phyloP scores from a whole-genome alignment of 2,888 invertebrate species.

The Aphidoletes aphidimyza region DNA sequence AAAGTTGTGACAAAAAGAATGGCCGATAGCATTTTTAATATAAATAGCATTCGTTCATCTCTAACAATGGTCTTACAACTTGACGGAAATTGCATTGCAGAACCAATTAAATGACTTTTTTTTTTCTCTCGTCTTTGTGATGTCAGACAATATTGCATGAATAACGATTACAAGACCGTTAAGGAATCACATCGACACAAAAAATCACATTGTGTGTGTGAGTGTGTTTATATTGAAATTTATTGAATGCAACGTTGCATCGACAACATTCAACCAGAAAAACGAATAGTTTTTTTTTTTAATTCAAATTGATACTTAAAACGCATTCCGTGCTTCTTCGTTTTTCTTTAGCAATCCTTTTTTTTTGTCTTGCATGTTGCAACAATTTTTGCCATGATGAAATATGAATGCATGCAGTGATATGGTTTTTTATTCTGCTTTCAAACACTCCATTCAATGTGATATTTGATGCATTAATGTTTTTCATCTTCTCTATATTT shows the following conservation, averaged over 20 bases:
- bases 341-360: too few relatives aligned
- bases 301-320: neutral
- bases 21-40: constrained; percentile 25
- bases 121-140: neutral
- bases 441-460: neutral
- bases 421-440: neutral
- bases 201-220: neutral
- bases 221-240: too few relatives aligned
- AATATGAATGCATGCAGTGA: constrained; percentile 14
- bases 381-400: neutral
- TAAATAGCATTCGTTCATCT: neutral
- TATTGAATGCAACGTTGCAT: neutral
- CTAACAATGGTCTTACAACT: neutral
- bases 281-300: neutral
- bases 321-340: neutral
- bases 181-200: neutral
- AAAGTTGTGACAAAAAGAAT: neutral
- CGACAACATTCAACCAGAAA: neutral
- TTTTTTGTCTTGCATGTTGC: too few relatives aligned
- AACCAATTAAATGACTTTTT: constrained; percentile 8
- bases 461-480: neutral
- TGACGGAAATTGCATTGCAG: neutral
- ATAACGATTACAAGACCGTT: neutral
- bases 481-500: neutral
- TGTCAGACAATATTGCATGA: neutral